These are phyloP conservation scores for Caenorhabditis sp. DNA, from an alignment of 2,888 invertebrate species.

Conservation along the genomic window DNA sequence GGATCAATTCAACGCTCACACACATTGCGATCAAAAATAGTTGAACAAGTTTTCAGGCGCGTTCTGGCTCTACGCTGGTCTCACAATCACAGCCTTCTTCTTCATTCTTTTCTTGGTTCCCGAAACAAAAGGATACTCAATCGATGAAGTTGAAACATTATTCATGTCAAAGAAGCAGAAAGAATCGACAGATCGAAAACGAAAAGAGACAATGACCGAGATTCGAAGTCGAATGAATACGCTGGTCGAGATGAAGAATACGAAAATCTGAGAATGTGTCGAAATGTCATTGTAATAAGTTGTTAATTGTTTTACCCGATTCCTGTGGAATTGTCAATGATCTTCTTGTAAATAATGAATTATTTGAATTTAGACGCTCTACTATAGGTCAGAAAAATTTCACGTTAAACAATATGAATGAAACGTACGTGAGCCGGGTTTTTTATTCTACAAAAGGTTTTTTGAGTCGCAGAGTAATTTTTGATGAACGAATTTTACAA, in stretches of 20 bases:
- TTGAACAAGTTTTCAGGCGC: conserved; percentile 62
- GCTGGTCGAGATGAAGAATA: not conserved
- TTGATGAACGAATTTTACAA: too few species aligned
- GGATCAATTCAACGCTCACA: too few species aligned
- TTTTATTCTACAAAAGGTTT: too few species aligned
- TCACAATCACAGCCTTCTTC: conserved; percentile 73
- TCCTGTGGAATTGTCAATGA: not conserved
- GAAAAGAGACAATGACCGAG: conserved; percentile 20
- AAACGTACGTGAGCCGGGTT: too few species aligned
- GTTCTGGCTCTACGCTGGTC: conserved; percentile 74
- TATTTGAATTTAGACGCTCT: too few species aligned
- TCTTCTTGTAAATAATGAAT: not conserved
- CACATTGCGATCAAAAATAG: too few species aligned
- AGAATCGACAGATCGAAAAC: not conserved
- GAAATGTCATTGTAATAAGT: not conserved
- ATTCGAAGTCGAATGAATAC: conserved; percentile 24
- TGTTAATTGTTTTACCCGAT: not conserved
- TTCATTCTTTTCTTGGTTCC: conserved; percentile 73
- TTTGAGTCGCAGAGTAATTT: too few species aligned
- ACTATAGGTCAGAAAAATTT: too few species aligned
- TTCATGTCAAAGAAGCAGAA: conserved; percentile 34
- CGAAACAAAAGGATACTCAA: conserved; percentile 74
- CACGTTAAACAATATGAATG: too few species aligned
- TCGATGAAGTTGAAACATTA: conserved; percentile 71
- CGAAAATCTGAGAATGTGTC: not conserved